Evolutionary conservation across 2,113 vertebrate species (phyloP).

Genomic region (Petaurus breviceps): DNA sequence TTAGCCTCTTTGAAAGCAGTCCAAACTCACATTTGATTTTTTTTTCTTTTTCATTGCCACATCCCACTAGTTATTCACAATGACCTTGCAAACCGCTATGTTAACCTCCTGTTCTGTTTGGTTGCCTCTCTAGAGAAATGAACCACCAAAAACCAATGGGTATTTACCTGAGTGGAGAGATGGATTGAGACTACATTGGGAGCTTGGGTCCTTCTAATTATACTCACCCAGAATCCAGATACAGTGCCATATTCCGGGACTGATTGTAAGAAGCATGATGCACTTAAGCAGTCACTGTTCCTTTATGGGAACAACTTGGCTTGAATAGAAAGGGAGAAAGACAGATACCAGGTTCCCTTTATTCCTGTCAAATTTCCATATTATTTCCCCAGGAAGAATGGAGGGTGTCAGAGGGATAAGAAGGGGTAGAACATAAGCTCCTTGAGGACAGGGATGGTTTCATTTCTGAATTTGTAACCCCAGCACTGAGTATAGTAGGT

Average conservation of each 20-base stretch:
- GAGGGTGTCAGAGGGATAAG: not conserved
- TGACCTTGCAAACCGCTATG: not conserved
- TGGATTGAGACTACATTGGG: not conserved
- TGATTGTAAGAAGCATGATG: not conserved
- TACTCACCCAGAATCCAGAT: constrained; percentile 50
- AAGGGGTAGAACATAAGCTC: not conserved
- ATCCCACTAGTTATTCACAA: no score
- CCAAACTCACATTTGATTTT: not conserved
- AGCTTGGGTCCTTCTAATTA: constrained; percentile 31
- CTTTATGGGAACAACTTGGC: constrained; percentile 28
- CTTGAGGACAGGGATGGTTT: not conserved
- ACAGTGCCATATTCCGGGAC: constrained; percentile 53
- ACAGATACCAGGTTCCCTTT: not conserved
- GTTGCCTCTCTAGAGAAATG: constrained; percentile 57
- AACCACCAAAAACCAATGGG: constrained; percentile 50
- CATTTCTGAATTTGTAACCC: not conserved
- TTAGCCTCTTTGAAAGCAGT: not conserved
- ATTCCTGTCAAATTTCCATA: not conserved
- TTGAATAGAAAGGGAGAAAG: not conserved
- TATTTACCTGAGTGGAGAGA: constrained; percentile 23
- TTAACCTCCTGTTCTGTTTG: constrained; percentile 68
- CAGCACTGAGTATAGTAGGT: not conserved
- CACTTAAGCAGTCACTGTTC: not conserved
- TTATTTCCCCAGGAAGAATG: constrained; percentile 1
- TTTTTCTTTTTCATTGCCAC: not conserved